A percentile compares a stretch with the other conserved stretches of the same genome.
phyloP scores from a whole-genome alignment of 2,888 invertebrate species.

The Erpobdella octoculata region DNA sequence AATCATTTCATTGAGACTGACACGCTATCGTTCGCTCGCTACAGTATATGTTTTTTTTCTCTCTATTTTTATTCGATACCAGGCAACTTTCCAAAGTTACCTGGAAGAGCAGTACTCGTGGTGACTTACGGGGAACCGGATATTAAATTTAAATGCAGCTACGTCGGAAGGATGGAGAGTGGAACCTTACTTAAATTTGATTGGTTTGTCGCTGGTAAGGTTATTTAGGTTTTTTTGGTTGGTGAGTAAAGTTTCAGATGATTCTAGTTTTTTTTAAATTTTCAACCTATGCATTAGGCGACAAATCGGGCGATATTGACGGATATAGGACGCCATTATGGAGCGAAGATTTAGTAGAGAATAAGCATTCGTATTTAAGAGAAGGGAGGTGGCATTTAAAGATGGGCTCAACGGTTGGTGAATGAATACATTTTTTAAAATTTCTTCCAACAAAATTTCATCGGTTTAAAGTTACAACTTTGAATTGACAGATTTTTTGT shows the following conservation, averaged over 20 bases:
- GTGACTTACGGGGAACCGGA: constrained; percentile 26
- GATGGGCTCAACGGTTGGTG: constrained; percentile 36
- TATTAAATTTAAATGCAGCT: constrained; percentile 35
- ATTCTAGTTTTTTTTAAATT: background rate
- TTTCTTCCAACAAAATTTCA: background rate
- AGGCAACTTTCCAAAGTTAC: constrained; percentile 34
- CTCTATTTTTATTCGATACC: background rate
- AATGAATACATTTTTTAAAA: no score
- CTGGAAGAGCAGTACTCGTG: constrained; percentile 23
- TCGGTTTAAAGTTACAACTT: no score
- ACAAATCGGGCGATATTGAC: constrained; percentile 20
- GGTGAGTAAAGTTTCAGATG: background rate
- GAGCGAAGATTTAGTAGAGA: constrained; percentile 31
- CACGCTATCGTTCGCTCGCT: no score
- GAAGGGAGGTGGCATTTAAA: constrained; percentile 34
- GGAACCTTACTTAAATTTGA: constrained; percentile 29
- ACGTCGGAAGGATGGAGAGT: constrained; percentile 28
- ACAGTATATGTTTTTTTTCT: background rate
- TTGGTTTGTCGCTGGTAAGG: constrained; percentile 36
- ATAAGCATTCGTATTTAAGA: constrained; percentile 31
- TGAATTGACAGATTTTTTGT: constrained; percentile 34
- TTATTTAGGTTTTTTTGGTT: background rate
- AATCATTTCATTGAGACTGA: background rate
- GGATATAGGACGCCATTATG: constrained; percentile 29
- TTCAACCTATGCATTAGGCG: background rate